Conservation (phyloP, 2,888 invertebrate species). For the Sycophila texana region DNA sequence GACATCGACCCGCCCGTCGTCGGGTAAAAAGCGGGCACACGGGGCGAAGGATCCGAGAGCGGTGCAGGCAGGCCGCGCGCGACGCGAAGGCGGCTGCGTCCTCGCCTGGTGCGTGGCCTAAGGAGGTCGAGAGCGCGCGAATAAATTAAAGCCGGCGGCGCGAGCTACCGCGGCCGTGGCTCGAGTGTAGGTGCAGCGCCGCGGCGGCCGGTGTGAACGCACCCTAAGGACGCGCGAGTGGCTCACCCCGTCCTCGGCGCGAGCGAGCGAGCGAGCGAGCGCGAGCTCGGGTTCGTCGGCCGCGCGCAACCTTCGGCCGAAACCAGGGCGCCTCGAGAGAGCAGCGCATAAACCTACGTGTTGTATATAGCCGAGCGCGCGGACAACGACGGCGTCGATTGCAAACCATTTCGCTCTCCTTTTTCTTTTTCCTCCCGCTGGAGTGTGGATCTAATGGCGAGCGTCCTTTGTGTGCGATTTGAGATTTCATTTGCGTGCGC, state of each 20-base stretch:
- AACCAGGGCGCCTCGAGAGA: slow-evolving; percentile 62
- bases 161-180: background rate
- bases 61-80: no score
- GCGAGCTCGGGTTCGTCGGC: slow-evolving; percentile 65
- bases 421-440: background rate
- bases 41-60: background rate
- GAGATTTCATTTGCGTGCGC: no score
- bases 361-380: background rate
- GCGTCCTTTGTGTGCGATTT: no score
- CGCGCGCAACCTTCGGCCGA: slow-evolving; percentile 67
- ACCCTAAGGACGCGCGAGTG: slow-evolving; percentile 63
- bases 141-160: slow-evolving; percentile 61
- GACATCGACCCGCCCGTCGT: no score
- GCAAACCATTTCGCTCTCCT: slow-evolving; percentile 18
- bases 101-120: slow-evolving; percentile 50
- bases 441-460: no score
- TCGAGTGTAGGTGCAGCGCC: slow-evolving; percentile 7
- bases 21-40: no score
- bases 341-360: background rate
- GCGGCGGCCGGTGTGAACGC: slow-evolving; percentile 61
- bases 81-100: background rate
- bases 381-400: no score
- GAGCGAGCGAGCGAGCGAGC: background rate
- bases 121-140: slow-evolving; percentile 64
- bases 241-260: slow-evolving; percentile 69